These are phyloP conservation scores for Malthinus seriepunctatus DNA, from an alignment of 2,888 invertebrate genomes.

Conservation along the genomic window DNA sequence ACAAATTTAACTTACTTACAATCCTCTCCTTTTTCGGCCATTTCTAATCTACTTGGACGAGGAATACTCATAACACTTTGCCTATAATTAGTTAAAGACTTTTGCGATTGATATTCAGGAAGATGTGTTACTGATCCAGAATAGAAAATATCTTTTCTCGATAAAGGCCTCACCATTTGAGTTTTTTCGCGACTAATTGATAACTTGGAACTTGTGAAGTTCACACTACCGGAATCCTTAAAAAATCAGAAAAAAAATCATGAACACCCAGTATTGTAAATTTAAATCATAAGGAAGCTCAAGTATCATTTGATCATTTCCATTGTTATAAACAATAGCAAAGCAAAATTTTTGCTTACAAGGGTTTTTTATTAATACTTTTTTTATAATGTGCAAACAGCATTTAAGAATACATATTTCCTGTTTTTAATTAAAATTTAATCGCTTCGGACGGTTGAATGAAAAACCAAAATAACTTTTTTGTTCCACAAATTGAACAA, in stretches of 20 bases:
- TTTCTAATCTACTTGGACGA: slow-evolving; percentile 64
- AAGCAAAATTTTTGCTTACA: too few species aligned
- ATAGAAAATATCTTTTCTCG: slow-evolving; percentile 96
- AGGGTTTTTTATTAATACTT: background rate
- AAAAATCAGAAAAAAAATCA: background rate
- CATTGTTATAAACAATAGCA: too few species aligned
- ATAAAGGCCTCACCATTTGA: slow-evolving; percentile 85
- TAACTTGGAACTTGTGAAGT: slow-evolving; percentile 68
- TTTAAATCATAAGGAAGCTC: background rate
- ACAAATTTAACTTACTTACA: slow-evolving; percentile 56
- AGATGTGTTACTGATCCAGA: slow-evolving; percentile 93
- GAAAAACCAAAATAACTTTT: too few species aligned
- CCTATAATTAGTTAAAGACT: slow-evolving; percentile 86
- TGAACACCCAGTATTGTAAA: background rate
- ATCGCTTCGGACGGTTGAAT: too few species aligned
- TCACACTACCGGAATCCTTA: slow-evolving; percentile 68
- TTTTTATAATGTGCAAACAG: background rate
- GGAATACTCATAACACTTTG: slow-evolving; percentile 91
- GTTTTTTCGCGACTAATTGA: slow-evolving; percentile 61
- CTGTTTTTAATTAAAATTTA: too few species aligned
- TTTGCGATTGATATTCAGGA: slow-evolving; percentile 91
- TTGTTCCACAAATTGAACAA: background rate
- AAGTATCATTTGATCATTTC: background rate
- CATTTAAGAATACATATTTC: too few species aligned
- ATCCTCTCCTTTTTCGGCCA: slow-evolving; percentile 65